A percentile compares a stretch with the other conserved stretches of the same genome.
These are phyloP conservation scores for Platerodrilus igneus DNA, from an alignment of 2,888 invertebrate genomes.

Conservation along the genomic window DNA sequence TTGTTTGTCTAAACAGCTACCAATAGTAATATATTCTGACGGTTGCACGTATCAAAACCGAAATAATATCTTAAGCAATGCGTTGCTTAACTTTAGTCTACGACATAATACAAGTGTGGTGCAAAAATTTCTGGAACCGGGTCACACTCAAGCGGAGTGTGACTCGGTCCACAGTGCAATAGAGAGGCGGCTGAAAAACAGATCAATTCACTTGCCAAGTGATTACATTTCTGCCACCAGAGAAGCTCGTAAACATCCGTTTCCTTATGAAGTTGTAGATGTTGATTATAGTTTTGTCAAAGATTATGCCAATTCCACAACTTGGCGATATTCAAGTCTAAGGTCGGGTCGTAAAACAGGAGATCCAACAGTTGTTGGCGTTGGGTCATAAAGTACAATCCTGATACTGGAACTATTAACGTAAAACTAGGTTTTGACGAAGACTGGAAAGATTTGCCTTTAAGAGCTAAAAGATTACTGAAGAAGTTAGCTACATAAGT, in stretches of 20 bases:
- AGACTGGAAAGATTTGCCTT: background rate
- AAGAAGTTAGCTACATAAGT: no score
- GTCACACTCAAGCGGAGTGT: slow-evolving; percentile 1
- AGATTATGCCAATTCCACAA: background rate
- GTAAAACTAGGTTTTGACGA: slow-evolving; percentile 8
- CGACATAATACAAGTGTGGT: background rate
- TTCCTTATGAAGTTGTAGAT: slow-evolving; percentile 1
- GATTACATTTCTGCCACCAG: slow-evolving; percentile 1
- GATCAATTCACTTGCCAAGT: slow-evolving; percentile 2
- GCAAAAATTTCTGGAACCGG: no score
- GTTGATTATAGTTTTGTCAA: slow-evolving; percentile 1
- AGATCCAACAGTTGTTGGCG: slow-evolving; percentile 3
- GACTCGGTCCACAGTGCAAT: background rate
- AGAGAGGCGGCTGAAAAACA: slow-evolving; percentile 1
- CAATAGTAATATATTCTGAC: slow-evolving; percentile 7
- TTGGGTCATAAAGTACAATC: slow-evolving; percentile 5
- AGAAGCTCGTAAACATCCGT: slow-evolving; percentile 3
- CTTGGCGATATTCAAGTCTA: slow-evolving; percentile 1
- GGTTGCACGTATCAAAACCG: slow-evolving; percentile 7
- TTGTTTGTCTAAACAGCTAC: background rate
- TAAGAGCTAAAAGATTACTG: background rate
- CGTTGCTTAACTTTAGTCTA: background rate
- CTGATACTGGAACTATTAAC: background rate
- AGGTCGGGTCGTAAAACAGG: background rate
- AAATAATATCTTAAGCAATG: slow-evolving; percentile 8